Evolutionary conservation across 2,113 vertebrate genomes (phyloP).

Genomic region (Nycticebus coucang): DNA sequence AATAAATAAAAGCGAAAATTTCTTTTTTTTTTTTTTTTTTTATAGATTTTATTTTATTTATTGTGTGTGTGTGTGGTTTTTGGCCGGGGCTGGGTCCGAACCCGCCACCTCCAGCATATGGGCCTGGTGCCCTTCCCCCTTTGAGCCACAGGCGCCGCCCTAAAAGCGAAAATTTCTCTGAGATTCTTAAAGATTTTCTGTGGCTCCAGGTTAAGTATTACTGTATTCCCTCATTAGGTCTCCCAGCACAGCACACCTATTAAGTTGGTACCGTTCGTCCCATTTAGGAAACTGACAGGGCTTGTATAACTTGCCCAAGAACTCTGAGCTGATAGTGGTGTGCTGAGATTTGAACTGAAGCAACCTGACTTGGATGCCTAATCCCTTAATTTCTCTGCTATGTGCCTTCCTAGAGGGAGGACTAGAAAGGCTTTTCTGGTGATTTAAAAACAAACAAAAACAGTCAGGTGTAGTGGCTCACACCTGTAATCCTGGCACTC

Average conservation of each 20-base stretch:
- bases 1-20: too few relatives aligned
- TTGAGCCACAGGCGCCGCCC: too few relatives aligned
- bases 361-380: background rate
- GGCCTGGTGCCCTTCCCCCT: too few relatives aligned
- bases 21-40: too few relatives aligned
- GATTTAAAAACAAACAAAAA: background rate
- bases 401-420: background rate
- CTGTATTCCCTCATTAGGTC: background rate
- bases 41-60: too few relatives aligned
- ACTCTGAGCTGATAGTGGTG: too few relatives aligned
- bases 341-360: background rate
- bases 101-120: too few relatives aligned
- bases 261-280: background rate
- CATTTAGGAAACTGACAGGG: background rate
- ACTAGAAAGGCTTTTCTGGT: background rate
- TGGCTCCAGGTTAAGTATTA: background rate
- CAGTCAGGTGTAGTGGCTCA: too few relatives aligned
- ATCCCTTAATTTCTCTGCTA: background rate
- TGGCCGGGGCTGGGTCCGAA: too few relatives aligned
- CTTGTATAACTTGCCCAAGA: background rate
- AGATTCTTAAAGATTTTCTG: background rate
- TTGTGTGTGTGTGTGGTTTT: too few relatives aligned
- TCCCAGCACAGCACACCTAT: background rate
- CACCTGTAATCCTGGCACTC: too few relatives aligned
- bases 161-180: background rate